phyloP scores from a whole-genome alignment of 2,113 vertebrate species.

The Stigmatopora nigra region DNA sequence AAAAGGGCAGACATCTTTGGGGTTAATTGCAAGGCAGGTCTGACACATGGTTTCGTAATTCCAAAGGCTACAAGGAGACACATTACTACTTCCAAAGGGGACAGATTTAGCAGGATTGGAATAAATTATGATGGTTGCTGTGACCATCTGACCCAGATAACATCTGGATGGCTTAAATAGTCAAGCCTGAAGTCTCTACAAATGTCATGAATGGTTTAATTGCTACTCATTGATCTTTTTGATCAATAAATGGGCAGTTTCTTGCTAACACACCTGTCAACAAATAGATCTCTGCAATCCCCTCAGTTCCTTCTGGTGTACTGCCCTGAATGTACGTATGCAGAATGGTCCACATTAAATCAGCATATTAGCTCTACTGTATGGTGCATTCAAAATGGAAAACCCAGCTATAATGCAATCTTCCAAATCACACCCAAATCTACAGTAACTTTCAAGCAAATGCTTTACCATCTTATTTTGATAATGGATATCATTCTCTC shows the following conservation, averaged over 20 bases:
- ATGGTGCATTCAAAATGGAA: background rate
- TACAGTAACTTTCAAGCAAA: background rate
- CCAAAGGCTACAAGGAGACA: slow-evolving; percentile 19
- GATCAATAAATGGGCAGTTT: background rate
- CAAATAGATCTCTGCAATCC: background rate
- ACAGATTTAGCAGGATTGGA: slow-evolving; percentile 4
- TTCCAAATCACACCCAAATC: background rate
- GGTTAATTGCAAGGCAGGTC: slow-evolving; percentile 17
- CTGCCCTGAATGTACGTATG: background rate
- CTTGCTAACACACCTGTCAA: background rate
- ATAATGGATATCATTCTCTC: no score
- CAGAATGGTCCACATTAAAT: no score
- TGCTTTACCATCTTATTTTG: background rate
- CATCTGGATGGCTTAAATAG: slow-evolving; percentile 23
- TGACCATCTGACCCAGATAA: slow-evolving; percentile 21
- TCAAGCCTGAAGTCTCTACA: background rate
- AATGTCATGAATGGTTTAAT: background rate
- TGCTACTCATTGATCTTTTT: background rate
- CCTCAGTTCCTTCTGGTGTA: background rate
- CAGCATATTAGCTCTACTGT: background rate
- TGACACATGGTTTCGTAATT: slow-evolving; percentile 10
- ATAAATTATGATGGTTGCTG: background rate
- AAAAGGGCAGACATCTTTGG: slow-evolving; percentile 21
- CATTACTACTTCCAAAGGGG: background rate
- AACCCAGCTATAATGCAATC: background rate